Evolutionary conservation across 2,888 invertebrate genomes (phyloP), one percentile per base, ranked within the genome.

Genomic region (Pachymerium ferrugineum): DNA sequence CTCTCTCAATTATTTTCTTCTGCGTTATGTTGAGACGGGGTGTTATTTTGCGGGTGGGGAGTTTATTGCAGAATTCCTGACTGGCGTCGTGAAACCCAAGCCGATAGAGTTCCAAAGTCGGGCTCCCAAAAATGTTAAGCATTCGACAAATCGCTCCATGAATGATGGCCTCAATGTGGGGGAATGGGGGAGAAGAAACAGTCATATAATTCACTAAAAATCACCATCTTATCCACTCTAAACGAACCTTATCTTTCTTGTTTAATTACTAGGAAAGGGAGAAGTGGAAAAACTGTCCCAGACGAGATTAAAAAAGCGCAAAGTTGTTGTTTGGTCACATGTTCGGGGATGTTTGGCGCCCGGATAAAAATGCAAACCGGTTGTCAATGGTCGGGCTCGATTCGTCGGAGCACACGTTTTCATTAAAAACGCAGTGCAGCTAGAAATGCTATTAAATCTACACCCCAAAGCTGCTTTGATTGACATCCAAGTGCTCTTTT

Each of bases 51-150:
- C 62, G 62, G 62, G n/a, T n/a, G 10, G 62, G 62, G 62, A 62
- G 62, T 62, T 62, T 62, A 62, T 62, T 62, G 62, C 62, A 62
- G 62, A 62, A 62, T 62, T 62, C 62, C 62, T 62, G 62, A 28
- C 62, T 62, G 62, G 62, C 62, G 62, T 62, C 62, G 62, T 62
- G 62, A 62, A 62, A 62, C 62, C 62, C 62, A 62, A 62, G 12
- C 62, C 62, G 62, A 62, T 62, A 62, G 62, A 62, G 14, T 62
- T 62, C 62, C 25, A 62, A 62, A 62, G 62, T 62, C 62, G 62
- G 62, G 25, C 12, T 28, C 62, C 62, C 62, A 62, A 62, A 62
- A 62, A 62, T 62, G 62, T 10, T 62, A 62, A 62, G 62, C 62
- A 62, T 62, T 62, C 62, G 62, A 62, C 62, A 62, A 62, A 62